phyloP scores from a whole-genome alignment of 2,113 vertebrate genomes.

The Gallinago paraguaiae region DNA sequence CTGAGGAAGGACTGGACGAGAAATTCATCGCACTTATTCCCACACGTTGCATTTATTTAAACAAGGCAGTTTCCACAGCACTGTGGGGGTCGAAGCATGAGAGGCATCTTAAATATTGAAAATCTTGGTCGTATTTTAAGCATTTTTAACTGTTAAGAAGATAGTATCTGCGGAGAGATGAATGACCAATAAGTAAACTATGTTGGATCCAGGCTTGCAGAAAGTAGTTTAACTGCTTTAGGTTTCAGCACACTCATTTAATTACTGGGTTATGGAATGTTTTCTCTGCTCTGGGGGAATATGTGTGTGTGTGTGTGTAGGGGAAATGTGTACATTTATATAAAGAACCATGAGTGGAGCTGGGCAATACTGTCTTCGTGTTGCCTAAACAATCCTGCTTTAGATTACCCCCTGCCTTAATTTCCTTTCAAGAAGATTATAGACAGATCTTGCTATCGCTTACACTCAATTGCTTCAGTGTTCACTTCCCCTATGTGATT shows the following conservation, averaged over 20 bases:
- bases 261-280: conserved; percentile 59
- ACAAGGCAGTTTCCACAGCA: not conserved
- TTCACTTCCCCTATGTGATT: conserved; percentile 67
- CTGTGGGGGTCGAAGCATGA: not conserved
- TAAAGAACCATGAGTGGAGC: conserved; percentile 31
- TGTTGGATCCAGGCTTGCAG: conserved; percentile 18
- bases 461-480: conserved; percentile 59
- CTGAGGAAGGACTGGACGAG: not conserved
- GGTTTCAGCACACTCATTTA: conserved; percentile 65
- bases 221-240: conserved; percentile 64
- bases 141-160: not conserved
- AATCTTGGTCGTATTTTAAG: not conserved
- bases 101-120: not conserved
- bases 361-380: conserved; percentile 39
- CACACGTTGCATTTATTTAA: not conserved
- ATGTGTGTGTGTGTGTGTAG: not conserved
- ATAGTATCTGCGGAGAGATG: not conserved
- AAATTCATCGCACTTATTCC: not conserved
- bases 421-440: conserved; percentile 56
- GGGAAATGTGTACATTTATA: conserved; percentile 3
- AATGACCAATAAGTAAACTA: not conserved
- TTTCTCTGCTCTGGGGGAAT: not conserved
- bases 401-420: conserved; percentile 44
- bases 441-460: conserved; percentile 53
- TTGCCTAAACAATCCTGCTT: conserved; percentile 53